Evolutionary conservation across 2,888 invertebrate genomes (phyloP).

Genomic region (Sepiola atlantica): DNA sequence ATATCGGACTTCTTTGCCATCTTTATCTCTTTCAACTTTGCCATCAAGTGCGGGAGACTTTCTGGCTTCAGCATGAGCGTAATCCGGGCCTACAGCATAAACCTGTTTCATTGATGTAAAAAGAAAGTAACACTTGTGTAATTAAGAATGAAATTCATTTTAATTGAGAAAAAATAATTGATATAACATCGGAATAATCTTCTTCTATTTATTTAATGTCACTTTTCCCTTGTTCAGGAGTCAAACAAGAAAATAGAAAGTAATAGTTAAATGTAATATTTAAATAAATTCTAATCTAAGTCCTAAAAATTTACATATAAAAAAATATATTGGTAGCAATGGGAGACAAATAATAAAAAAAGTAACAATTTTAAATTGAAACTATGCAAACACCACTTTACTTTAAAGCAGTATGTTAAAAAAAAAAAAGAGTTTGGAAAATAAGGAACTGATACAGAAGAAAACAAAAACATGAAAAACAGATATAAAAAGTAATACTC

Average conservation of each 20-base stretch:
- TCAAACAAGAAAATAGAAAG: no score
- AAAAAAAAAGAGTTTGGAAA: no score
- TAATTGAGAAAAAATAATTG: neutral
- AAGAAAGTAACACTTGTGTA: neutral
- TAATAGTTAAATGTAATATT: neutral
- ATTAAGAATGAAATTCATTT: neutral
- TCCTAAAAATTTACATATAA: neutral
- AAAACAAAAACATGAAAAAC: no score
- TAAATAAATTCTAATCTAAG: neutral
- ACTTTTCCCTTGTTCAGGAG: no score
- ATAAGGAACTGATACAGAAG: no score
- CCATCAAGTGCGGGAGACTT: conserved; percentile 99
- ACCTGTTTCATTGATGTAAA: conserved; percentile 81
- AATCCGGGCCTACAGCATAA: conserved; percentile 99
- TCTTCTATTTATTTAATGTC: no score
- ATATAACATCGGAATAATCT: neutral
- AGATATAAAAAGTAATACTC: no score
- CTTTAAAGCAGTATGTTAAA: no score
- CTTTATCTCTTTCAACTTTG: conserved; percentile 97
- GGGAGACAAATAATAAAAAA: no score
- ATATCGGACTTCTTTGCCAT: conserved; percentile 96
- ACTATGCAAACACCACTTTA: no score
- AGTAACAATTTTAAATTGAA: no score
- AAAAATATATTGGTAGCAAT: no score
- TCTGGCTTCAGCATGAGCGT: conserved; percentile 98